Conservation (phyloP, 2,113 vertebrate species). For the Elachura formosa region DNA sequence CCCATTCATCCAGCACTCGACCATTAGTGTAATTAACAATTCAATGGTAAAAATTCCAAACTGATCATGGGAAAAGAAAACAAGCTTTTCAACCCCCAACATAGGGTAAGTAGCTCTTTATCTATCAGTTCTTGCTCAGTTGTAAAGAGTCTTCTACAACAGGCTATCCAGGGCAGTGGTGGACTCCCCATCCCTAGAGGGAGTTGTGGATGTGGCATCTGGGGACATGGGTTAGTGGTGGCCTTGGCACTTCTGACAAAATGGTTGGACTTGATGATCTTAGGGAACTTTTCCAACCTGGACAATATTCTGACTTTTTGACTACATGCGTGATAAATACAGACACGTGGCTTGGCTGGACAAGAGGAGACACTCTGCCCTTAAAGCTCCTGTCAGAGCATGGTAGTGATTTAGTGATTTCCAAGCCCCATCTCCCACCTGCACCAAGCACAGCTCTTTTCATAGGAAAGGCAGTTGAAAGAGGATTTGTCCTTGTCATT, state of each 20-base stretch:
- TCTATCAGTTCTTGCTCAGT: not conserved
- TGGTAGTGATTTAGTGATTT: not conserved
- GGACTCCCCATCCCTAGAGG: not conserved
- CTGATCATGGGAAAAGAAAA: no score
- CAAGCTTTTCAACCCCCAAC: no score
- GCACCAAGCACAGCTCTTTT: not conserved
- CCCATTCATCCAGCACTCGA: no score
- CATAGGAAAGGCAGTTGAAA: not conserved
- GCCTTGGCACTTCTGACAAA: not conserved
- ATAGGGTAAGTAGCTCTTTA: no score
- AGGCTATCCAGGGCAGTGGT: not conserved
- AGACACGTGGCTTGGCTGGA: fast-evolving
- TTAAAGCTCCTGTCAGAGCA: not conserved
- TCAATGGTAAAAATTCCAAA: no score
- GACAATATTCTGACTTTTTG: not conserved
- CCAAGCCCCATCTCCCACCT: not conserved
- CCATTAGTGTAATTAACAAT: no score
- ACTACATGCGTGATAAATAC: not conserved
- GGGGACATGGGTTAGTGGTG: not conserved
- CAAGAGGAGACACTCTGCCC: not conserved
- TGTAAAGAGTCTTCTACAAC: not conserved
- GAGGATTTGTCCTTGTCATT: not conserved
- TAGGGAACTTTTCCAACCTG: not conserved
- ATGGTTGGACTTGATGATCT: not conserved
- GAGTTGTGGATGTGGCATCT: not conserved